Evolutionary conservation across 2,888 invertebrate species (phyloP).

Genomic region (Aspidiotus rigidus): DNA sequence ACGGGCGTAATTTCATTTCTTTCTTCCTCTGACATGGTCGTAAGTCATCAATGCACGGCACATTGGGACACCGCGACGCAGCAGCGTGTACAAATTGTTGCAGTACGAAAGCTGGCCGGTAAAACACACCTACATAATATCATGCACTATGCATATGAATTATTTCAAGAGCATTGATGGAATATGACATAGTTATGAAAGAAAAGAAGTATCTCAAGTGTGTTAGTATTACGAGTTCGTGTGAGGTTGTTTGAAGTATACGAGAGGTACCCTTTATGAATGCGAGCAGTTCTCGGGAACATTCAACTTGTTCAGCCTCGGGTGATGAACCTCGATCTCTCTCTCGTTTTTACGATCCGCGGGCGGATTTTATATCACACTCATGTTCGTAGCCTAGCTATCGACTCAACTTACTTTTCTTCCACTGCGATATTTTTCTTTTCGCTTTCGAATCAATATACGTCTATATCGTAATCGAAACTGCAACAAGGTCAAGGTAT

Average conservation of each 20-base stretch:
- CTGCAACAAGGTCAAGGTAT: conserved; percentile 17
- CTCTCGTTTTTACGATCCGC: background rate
- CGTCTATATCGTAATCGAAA: conserved; percentile 12
- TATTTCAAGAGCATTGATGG: conserved; percentile 21
- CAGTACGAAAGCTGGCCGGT: background rate
- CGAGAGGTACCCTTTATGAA: too few species aligned
- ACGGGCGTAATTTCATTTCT: too few species aligned
- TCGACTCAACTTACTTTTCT: conserved; percentile 3
- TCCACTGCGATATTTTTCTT: background rate
- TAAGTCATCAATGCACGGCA: too few species aligned
- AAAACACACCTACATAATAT: conserved; percentile 8
- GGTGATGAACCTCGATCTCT: conserved; percentile 21
- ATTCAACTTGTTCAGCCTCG: conserved; percentile 24
- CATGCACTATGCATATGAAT: background rate
- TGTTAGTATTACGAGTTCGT: conserved; percentile 1
- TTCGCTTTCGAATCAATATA: conserved; percentile 10
- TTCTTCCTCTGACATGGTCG: too few species aligned
- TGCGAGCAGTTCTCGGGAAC: conserved; percentile 8
- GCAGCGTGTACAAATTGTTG: too few species aligned
- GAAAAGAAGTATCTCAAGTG: conserved; percentile 9
- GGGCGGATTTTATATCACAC: conserved; percentile 14
- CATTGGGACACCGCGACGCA: too few species aligned
- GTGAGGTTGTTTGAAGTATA: background rate
- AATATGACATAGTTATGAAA: conserved; percentile 23
- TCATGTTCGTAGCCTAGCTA: background rate